Percentiles rank a stretch among this genome's conserved stretches.
phyloP scores from a whole-genome alignment of 2,113 vertebrate genomes.

The Poeciliopsis retropinna region DNA sequence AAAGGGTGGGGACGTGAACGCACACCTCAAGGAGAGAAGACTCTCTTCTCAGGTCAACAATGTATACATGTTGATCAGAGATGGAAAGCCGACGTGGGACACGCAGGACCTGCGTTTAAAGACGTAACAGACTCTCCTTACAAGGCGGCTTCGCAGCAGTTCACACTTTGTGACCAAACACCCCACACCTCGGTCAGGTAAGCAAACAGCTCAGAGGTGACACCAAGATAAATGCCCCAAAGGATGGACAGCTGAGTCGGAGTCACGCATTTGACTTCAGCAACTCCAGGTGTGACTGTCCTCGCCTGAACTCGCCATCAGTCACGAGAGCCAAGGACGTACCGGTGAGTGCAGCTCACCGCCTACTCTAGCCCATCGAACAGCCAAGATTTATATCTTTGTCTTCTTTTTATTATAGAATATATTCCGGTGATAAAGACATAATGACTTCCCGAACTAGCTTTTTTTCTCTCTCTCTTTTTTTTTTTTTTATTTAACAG shows the following conservation, averaged over 20 bases:
- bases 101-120: neutral
- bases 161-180: slow-evolving; percentile 2
- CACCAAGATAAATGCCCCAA: neutral
- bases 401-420: neutral
- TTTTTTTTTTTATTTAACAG: neutral
- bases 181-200: neutral
- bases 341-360: neutral
- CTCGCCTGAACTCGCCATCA: neutral
- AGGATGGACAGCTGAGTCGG: neutral
- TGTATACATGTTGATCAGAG: neutral
- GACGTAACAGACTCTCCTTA: neutral
- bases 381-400: neutral
- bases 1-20: too few relatives aligned
- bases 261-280: neutral
- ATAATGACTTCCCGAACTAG: neutral
- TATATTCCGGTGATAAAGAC: neutral
- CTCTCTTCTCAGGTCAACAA: neutral
- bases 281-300: neutral
- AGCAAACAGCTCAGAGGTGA: neutral
- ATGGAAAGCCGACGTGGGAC: neutral
- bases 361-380: neutral
- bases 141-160: neutral
- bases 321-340: neutral
- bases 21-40: neutral
- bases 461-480: neutral